Conservation (phyloP, 2,797 vertebrate genomes). For the Prunella strophiata region DNA sequence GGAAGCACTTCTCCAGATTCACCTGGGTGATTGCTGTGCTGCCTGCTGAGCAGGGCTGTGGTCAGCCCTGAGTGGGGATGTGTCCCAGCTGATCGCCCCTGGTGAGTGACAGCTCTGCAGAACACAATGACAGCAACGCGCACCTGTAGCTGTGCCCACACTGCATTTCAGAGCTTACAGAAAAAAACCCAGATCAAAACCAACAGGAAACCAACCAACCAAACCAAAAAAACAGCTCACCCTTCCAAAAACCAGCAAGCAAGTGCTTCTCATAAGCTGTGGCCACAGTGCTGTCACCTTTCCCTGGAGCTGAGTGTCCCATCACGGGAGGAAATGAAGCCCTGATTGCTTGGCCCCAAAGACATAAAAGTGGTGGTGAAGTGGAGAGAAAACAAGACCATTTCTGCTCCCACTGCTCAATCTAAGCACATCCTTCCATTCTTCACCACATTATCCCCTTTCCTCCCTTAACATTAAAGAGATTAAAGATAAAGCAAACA, state of each 20-base stretch:
- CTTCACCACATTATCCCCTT: background rate
- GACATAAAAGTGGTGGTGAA: background rate
- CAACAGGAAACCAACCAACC: background rate
- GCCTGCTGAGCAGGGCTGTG: background rate
- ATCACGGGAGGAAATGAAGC: accelerated
- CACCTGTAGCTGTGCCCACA: background rate
- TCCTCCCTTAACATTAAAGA: background rate
- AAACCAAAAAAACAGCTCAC: too few species aligned
- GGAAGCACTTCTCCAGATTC: background rate
- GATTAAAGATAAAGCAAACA: background rate
- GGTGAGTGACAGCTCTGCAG: background rate
- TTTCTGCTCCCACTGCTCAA: background rate
- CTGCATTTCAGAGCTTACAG: background rate
- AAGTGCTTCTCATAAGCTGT: background rate
- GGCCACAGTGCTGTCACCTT: background rate
- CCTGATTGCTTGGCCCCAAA: background rate
- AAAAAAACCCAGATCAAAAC: background rate
- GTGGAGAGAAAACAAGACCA: background rate
- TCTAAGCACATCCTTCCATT: background rate
- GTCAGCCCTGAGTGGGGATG: background rate
- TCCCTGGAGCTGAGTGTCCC: background rate
- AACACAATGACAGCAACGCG: accelerated
- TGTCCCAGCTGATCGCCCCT: background rate
- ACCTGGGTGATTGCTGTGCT: background rate
- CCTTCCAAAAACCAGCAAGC: background rate